A percentile compares a stretch with the other conserved stretches of the same genome.
Conservation (phyloP, 1,140 invertebrate species). For the Brachionus rotundiformis region DNA sequence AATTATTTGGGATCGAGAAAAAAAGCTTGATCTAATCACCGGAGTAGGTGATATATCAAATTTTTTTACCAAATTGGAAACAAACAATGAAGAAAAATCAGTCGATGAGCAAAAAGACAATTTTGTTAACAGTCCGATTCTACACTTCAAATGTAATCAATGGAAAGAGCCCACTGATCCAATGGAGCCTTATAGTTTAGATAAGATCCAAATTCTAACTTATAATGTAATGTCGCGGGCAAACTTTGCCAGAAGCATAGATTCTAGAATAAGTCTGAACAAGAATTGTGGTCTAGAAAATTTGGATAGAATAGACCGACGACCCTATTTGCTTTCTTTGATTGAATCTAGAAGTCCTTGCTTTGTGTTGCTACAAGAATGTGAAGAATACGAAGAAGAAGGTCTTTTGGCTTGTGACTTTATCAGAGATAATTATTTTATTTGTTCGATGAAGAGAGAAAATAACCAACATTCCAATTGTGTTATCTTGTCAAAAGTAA, state of each 20-base stretch:
- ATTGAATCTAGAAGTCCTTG: neutral
- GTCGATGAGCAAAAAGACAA: neutral
- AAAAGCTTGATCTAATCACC: conserved; percentile 44
- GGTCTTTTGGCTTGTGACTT: neutral
- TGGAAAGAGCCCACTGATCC: neutral
- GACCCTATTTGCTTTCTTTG: neutral
- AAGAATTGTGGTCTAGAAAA: conserved; percentile 45
- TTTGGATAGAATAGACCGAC: conserved; percentile 3
- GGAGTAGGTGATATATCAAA: conserved; percentile 8
- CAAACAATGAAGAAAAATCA: neutral
- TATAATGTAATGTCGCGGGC: conserved; percentile 40
- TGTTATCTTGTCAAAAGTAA: conserved; percentile 9
- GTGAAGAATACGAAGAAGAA: conserved; percentile 15
- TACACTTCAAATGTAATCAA: neutral
- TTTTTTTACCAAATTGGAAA: neutral
- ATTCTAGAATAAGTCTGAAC: neutral
- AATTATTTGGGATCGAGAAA: conserved; percentile 36
- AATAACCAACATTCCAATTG: conserved; percentile 30
- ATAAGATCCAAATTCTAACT: conserved; percentile 9
- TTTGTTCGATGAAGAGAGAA: neutral
- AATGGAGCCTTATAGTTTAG: neutral
- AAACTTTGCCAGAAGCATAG: conserved; percentile 19
- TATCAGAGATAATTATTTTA: conserved; percentile 43
- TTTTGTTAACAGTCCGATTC: neutral
- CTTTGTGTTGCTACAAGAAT: conserved; percentile 46